These are phyloP conservation scores for Drosophila cardini DNA, from an alignment of 1,140 invertebrate species.

Conservation along the genomic window DNA sequence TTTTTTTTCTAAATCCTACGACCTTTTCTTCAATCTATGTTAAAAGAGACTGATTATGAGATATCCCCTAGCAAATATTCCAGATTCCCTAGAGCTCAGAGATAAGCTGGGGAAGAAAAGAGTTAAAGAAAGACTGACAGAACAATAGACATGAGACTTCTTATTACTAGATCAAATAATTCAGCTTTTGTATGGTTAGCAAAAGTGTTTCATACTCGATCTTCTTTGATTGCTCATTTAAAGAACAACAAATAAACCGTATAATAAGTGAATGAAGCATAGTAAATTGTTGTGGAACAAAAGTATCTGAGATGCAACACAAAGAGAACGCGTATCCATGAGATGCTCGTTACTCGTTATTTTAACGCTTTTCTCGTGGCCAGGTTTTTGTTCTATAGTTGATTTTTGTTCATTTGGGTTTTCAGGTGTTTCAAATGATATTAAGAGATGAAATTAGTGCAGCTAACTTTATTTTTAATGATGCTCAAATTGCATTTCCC, in stretches of 20 bases:
- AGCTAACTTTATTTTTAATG: constrained; percentile 67
- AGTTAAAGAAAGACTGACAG: not conserved
- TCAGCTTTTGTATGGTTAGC: not conserved
- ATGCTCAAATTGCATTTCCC: constrained; percentile 72
- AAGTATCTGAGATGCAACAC: constrained; percentile 18
- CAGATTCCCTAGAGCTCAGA: no score
- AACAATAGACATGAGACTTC: not conserved
- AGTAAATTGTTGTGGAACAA: constrained; percentile 57
- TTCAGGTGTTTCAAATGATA: constrained; percentile 71
- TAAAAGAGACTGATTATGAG: no score
- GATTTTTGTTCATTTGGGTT: constrained; percentile 1
- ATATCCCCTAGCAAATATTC: no score
- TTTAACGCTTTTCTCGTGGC: constrained; percentile 9
- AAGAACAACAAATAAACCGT: constrained; percentile 60
- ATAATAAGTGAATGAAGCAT: constrained; percentile 57
- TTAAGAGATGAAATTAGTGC: constrained; percentile 73
- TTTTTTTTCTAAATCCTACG: no score
- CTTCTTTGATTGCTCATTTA: constrained; percentile 20
- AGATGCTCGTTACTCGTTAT: constrained; percentile 33
- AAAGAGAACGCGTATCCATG: not conserved
- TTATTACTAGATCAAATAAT: not conserved
- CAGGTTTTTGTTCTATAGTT: not conserved
- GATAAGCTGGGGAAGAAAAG: no score
- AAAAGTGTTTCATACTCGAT: not conserved
- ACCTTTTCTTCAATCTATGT: no score